These are phyloP conservation scores for Marisa cornuarietis DNA, from an alignment of 1,140 invertebrate genomes.

Conservation along the genomic window DNA sequence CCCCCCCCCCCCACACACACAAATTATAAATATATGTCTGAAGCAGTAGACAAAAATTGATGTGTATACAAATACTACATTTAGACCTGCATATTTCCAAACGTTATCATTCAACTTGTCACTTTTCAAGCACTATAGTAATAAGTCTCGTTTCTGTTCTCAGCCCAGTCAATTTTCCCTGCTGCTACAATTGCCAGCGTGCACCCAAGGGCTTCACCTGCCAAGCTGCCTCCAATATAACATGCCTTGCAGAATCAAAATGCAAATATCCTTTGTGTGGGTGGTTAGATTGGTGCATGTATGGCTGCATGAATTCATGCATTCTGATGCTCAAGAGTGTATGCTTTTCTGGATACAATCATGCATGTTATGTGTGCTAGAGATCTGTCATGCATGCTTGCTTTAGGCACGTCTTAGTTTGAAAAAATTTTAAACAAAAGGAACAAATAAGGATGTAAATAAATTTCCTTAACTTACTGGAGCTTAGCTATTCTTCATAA, in stretches of 20 bases:
- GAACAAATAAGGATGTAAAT: too few relatives aligned
- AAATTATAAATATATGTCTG: too few relatives aligned
- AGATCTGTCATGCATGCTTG: too few relatives aligned
- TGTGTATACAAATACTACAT: background rate
- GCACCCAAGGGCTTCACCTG: conserved; percentile 81
- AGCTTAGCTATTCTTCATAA: too few relatives aligned
- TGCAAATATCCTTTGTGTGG: conserved; percentile 61
- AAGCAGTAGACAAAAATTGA: background rate
- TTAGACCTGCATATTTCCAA: background rate
- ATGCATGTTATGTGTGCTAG: background rate
- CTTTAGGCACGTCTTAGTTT: too few relatives aligned
- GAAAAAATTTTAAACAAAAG: too few relatives aligned
- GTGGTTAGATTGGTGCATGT: background rate
- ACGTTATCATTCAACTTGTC: background rate
- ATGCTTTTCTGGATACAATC: background rate
- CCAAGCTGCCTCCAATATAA: conserved; percentile 82
- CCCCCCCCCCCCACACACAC: too few relatives aligned
- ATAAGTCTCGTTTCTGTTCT: conserved; percentile 51
- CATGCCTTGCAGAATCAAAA: conserved; percentile 84
- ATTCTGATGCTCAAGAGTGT: too few relatives aligned
- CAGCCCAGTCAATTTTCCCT: conserved; percentile 94
- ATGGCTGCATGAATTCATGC: background rate
- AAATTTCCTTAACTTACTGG: too few relatives aligned
- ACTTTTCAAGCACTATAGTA: too few relatives aligned
- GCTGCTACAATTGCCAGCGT: conserved; percentile 88